Evolutionary conservation across 2,888 invertebrate species (phyloP).

Genomic region (Caenorhabditis virilis): DNA sequence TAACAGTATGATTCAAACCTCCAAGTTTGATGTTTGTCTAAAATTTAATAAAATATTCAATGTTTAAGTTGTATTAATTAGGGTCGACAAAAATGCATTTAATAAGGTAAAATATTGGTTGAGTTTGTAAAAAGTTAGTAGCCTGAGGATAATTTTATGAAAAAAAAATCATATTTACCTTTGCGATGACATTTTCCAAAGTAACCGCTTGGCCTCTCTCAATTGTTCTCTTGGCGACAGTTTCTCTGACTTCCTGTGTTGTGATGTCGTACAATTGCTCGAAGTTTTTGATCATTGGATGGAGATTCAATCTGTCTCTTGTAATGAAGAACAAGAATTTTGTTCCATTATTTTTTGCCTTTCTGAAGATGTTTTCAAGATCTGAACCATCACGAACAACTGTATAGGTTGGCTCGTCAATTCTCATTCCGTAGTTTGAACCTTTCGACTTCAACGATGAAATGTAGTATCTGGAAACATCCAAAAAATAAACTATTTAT

Average conservation of each 20-base stretch:
- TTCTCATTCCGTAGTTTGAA: conserved; percentile 16
- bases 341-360: not conserved
- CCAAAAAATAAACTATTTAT: not conserved
- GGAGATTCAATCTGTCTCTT: not conserved
- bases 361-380: conserved; percentile 14
- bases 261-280: conserved; percentile 23
- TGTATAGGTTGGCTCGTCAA: not conserved
- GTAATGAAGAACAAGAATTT: conserved; percentile 20
- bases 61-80: too few relatives aligned
- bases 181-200: conserved; percentile 14
- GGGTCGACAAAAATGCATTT: too few relatives aligned
- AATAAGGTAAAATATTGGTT: too few relatives aligned
- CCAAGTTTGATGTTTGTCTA: conserved; percentile 24
- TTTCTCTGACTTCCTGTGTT: conserved; percentile 20
- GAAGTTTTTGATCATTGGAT: conserved; percentile 19
- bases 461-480: too few relatives aligned
- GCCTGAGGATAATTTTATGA: too few relatives aligned
- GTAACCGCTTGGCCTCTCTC: conserved; percentile 4
- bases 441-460: too few relatives aligned
- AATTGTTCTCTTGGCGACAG: conserved; percentile 2
- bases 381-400: not conserved
- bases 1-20: conserved; percentile 21
- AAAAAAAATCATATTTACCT: too few relatives aligned
- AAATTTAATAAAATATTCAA: too few relatives aligned
- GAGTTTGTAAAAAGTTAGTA: too few relatives aligned